Conservation (phyloP, 2,888 invertebrate species). For the Noctuana brunneofusca region DNA sequence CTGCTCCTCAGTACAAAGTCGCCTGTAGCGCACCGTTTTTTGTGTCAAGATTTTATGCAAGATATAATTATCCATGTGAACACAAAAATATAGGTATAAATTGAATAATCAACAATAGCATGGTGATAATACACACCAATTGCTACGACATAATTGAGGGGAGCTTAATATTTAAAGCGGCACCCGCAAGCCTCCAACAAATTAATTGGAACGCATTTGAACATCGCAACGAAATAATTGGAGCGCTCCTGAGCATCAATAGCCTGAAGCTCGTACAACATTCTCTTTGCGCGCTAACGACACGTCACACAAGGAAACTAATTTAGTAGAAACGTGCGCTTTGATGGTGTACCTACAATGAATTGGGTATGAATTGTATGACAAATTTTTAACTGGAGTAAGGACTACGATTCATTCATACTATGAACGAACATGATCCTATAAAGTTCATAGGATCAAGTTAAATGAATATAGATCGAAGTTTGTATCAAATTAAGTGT, state of each 20-base stretch:
- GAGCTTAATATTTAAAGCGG: background rate
- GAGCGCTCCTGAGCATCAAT: background rate
- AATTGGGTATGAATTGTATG: background rate
- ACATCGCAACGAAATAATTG: background rate
- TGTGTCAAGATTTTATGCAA: background rate
- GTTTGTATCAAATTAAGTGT: too few relatives aligned
- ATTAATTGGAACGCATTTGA: slow-evolving; percentile 2
- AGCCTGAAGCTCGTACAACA: background rate
- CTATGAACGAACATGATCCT: too few relatives aligned
- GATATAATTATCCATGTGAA: too few relatives aligned
- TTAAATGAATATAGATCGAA: too few relatives aligned
- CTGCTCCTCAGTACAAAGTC: background rate
- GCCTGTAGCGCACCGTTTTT: background rate
- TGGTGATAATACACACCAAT: too few relatives aligned
- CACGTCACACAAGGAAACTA: background rate
- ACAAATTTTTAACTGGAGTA: too few relatives aligned
- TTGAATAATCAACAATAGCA: too few relatives aligned
- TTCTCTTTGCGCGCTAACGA: background rate
- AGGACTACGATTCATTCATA: too few relatives aligned
- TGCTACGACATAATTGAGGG: background rate
- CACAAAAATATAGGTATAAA: too few relatives aligned
- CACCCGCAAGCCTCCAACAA: background rate
- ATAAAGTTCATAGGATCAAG: too few relatives aligned
- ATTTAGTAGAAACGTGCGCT: background rate
- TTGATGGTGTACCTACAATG: background rate